Base-by-base conservation (phyloP, 2,888 invertebrate genomes). In the Philhelius pedissequus region DNA sequence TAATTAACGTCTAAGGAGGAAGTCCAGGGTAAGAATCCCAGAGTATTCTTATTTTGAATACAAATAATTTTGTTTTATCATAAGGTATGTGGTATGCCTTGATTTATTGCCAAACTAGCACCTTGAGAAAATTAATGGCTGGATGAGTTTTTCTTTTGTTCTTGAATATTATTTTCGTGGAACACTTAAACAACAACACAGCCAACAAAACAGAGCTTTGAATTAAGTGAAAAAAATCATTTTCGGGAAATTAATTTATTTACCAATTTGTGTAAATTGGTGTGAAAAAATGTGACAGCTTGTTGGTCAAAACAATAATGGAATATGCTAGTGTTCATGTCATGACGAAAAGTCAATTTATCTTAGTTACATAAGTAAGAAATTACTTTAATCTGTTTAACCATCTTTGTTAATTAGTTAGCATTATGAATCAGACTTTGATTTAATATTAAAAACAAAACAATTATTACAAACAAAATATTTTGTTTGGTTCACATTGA, bases 121-220 rank as follows among this genome's bases (percentile, higher is more conserved):
- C 77, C 77, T 73, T 82, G 82, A 68, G 60, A 77, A n/a, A 62
- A 25, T 25, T 71, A 60, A 82, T 52, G 81, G 71, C 54, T 71
- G 38, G 81, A 52, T 71, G 77, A 13, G 30, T 73, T 56, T 45
- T 81, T 79, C 45, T 58, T 74, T 74, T 74, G 62, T 64, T 64
- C 54, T 74, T 74, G 32, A 45, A 66, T 50, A 54, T 54, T 68
- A 27, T 27, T 40, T 38, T 58, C 60, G 8, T 60, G 38, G 40
- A 60, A 43, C 40, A 60, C 38, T 40, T 25, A 22, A n/a, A 38
- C 11, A 54, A 54, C 6, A 18, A 54, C 5, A 54, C 6, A 18
- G 32, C 5, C 32, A 18, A 5, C 0, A 52, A 22, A 11, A 30
- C n/a, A 43, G 18, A 62, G 13, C 11, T 6, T 45, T 45, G 20